These are phyloP conservation scores for Fragum whitleyi DNA, from an alignment of 2,888 invertebrate genomes.

Conservation along the genomic window DNA sequence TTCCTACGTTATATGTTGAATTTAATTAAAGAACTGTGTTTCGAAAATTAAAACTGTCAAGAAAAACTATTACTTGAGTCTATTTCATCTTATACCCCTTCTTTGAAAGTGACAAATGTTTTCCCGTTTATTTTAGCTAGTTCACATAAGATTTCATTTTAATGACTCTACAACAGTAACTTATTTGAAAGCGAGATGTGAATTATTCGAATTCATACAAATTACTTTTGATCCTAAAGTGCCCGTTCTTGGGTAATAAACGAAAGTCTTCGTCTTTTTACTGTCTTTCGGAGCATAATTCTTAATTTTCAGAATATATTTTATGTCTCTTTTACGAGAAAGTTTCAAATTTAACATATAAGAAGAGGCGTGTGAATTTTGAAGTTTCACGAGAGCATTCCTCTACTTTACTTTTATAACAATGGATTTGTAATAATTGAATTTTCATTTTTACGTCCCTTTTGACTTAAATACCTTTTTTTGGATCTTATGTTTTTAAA, in stretches of 20 bases:
- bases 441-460: too few relatives aligned
- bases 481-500: too few relatives aligned
- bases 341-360: conserved; percentile 6
- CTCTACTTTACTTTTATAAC: too few relatives aligned
- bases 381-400: not conserved
- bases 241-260: conserved; percentile 12
- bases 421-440: too few relatives aligned
- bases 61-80: not conserved
- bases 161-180: too few relatives aligned
- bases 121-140: too few relatives aligned
- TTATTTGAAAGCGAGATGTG: not conserved
- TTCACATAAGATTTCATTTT: too few relatives aligned
- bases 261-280: conserved; percentile 7
- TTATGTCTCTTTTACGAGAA: conserved; percentile 13
- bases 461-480: too few relatives aligned
- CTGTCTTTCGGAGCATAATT: not conserved
- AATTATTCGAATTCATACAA: conserved; percentile 6
- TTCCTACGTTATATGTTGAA: not conserved
- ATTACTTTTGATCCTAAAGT: conserved; percentile 8
- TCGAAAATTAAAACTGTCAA: conserved; percentile 32
- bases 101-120: too few relatives aligned
- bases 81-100: too few relatives aligned
- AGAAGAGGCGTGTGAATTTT: not conserved
- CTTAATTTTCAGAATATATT: conserved; percentile 10
- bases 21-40: conserved; percentile 14